A percentile compares a stretch with the other conserved stretches of the same genome.
Evolutionary conservation across 2,113 vertebrate species (phyloP).

Genomic region (Lophotis ruficrista): DNA sequence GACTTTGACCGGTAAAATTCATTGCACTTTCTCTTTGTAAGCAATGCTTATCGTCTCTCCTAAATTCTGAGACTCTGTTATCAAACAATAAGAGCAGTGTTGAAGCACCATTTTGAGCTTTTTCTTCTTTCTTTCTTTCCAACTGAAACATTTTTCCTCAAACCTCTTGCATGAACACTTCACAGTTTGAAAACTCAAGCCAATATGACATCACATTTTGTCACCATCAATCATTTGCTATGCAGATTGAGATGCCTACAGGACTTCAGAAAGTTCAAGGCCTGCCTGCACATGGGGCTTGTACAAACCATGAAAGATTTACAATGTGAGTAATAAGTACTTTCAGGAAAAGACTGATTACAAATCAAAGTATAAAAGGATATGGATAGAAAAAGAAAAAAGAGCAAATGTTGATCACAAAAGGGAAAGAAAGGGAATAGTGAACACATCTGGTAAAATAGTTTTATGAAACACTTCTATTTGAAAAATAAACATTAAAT

Average conservation of each 20-base stretch:
- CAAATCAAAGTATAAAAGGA: background rate
- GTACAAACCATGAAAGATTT: constrained; percentile 29
- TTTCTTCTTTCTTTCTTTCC: background rate
- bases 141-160: background rate
- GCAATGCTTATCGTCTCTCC: background rate
- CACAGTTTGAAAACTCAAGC: background rate
- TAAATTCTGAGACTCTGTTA: background rate
- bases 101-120: background rate
- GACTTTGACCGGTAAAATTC: background rate
- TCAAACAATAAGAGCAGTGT: background rate
- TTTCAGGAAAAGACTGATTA: background rate
- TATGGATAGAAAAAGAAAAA: background rate
- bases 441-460: background rate
- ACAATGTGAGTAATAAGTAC: background rate
- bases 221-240: constrained; percentile 36
- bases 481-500: background rate
- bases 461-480: background rate
- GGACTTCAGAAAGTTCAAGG: constrained; percentile 40
- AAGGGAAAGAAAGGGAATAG: background rate
- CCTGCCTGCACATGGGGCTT: background rate
- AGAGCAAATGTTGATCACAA: background rate
- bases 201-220: constrained; percentile 24
- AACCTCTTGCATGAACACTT: background rate
- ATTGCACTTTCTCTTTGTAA: background rate
- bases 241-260: constrained; percentile 31